A percentile compares a stretch with the other conserved stretches of the same genome.
phyloP scores from a whole-genome alignment of 2,113 vertebrate species.

The Sceloporus undulatus region DNA sequence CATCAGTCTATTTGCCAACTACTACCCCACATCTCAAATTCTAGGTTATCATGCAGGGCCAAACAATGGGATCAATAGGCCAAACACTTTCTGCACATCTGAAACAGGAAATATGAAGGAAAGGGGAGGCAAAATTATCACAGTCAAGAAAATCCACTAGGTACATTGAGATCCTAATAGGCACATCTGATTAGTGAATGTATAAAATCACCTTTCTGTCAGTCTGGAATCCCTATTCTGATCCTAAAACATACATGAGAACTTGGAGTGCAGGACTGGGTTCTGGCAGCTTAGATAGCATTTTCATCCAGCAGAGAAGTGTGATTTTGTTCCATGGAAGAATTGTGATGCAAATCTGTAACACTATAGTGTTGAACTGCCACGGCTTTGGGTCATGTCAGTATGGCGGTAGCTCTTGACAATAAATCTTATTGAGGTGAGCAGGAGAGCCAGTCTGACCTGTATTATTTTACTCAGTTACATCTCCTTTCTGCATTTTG shows the following conservation, averaged over 20 bases:
- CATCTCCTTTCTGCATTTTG: slow-evolving; percentile 41
- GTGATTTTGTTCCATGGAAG: not conserved
- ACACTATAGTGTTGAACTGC: slow-evolving; percentile 11
- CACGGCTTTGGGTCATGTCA: not conserved
- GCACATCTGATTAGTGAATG: not conserved
- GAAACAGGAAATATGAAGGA: not conserved
- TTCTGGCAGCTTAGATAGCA: slow-evolving; percentile 11
- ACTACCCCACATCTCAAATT: too few species aligned
- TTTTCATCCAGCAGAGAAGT: slow-evolving; percentile 14
- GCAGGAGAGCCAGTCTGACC: slow-evolving; percentile 9
- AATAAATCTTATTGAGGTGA: not conserved
- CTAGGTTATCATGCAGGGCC: not conserved
- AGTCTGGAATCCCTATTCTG: not conserved
- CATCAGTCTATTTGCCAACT: not conserved
- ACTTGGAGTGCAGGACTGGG: slow-evolving; percentile 7
- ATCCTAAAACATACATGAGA: slow-evolving; percentile 19
- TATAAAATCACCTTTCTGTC: not conserved
- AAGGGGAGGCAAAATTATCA: not conserved
- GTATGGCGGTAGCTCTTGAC: not conserved
- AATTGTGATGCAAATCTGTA: slow-evolving; percentile 36
- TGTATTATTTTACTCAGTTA: slow-evolving; percentile 20
- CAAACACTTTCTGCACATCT: not conserved
- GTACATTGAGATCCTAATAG: slow-evolving; percentile 14
- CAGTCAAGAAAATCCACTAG: not conserved
- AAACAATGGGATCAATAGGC: not conserved